phyloP scores from a whole-genome alignment of 1,140 invertebrate species.

The Calephelis virginiensis region DNA sequence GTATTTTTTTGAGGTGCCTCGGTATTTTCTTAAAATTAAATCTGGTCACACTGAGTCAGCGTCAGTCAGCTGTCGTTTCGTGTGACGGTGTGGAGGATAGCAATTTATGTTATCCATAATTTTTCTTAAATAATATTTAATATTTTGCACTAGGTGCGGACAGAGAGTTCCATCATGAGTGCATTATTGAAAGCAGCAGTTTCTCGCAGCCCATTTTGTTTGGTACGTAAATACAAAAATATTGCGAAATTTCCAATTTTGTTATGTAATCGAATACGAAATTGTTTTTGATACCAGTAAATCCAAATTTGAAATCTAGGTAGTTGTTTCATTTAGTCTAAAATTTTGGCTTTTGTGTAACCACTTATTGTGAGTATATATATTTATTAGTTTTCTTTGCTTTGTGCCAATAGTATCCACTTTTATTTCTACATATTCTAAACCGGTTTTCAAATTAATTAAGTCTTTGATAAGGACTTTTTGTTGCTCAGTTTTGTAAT shows the following conservation, averaged over 20 bases:
- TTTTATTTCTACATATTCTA: not conserved
- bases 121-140: conserved; percentile 38
- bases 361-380: not conserved
- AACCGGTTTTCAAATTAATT: conserved; percentile 4
- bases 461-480: not conserved
- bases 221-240: conserved; percentile 49
- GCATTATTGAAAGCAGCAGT: conserved; percentile 68
- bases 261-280: conserved; percentile 65
- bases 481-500: too few species aligned
- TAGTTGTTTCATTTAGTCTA: not conserved
- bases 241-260: conserved; percentile 41
- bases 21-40: too few species aligned
- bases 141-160: conserved; percentile 68
- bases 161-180: conserved; percentile 77
- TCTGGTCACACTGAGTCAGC: too few species aligned
- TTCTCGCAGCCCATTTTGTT: conserved; percentile 60
- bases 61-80: conserved; percentile 20
- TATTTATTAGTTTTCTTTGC: too few species aligned
- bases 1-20: too few species aligned
- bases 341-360: not conserved
- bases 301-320: not conserved
- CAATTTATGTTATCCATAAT: conserved; percentile 27
- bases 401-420: not conserved
- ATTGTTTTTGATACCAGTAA: conserved; percentile 42
- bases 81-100: conserved; percentile 4